Conservation (phyloP, 2,113 vertebrate species). For the Struthidea cinerea region DNA sequence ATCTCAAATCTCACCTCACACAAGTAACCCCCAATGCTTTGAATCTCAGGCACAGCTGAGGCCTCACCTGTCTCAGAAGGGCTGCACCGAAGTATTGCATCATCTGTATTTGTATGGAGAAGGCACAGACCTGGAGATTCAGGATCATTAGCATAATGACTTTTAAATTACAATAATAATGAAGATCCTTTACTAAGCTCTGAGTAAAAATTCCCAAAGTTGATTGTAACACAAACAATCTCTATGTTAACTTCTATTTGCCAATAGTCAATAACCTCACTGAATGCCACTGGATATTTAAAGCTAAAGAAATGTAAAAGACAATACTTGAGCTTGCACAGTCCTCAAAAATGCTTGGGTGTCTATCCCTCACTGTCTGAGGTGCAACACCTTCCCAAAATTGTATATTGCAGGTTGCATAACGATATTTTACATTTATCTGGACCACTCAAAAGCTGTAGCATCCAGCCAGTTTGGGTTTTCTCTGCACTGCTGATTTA, state of each 20-base stretch:
- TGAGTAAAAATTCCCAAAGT: neutral
- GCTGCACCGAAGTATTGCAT: neutral
- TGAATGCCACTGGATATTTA: neutral
- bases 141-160: slow-evolving; percentile 2
- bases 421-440: neutral
- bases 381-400: neutral
- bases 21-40: neutral
- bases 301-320: slow-evolving; percentile 27
- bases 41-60: neutral
- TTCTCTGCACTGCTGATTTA: neutral
- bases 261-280: neutral
- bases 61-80: neutral
- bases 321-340: neutral
- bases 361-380: neutral
- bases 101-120: neutral
- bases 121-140: neutral
- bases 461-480: neutral
- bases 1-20: neutral
- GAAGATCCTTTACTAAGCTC: neutral
- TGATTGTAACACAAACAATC: neutral
- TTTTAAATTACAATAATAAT: slow-evolving; percentile 28
- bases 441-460: neutral
- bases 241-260: neutral
- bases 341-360: neutral
- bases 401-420: neutral